phyloP scores from a whole-genome alignment of 2,797 vertebrate species.

The Sternotherus odoratus region DNA sequence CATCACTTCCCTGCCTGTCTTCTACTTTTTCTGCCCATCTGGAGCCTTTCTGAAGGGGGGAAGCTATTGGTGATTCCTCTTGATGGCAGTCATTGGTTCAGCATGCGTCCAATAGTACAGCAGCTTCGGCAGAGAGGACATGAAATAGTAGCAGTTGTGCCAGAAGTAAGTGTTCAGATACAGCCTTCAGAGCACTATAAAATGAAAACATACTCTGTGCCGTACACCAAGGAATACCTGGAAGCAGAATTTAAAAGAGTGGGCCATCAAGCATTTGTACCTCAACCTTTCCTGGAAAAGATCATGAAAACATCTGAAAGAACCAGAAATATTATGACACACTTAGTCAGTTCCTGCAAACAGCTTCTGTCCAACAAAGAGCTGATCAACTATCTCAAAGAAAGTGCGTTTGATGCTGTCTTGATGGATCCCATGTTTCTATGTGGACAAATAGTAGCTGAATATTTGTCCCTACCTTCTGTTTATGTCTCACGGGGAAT shows the following conservation, averaged over 20 bases:
- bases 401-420: slow-evolving; percentile 66
- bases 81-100: slow-evolving; percentile 92
- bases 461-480: slow-evolving; percentile 74
- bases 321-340: slow-evolving; percentile 33
- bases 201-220: slow-evolving; percentile 78
- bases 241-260: slow-evolving; percentile 25
- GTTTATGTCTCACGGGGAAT: slow-evolving; percentile 65
- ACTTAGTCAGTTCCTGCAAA: slow-evolving; percentile 71
- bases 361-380: slow-evolving; percentile 59
- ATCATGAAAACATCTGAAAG: slow-evolving; percentile 21
- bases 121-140: slow-evolving; percentile 86
- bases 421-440: slow-evolving; percentile 73
- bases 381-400: slow-evolving; percentile 47
- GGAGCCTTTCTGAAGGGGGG: slow-evolving; percentile 44
- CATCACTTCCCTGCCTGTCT: not conserved
- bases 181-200: slow-evolving; percentile 79
- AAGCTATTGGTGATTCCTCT: slow-evolving; percentile 86
- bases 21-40: slow-evolving; percentile 7
- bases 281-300: slow-evolving; percentile 40
- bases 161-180: slow-evolving; percentile 81
- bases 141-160: slow-evolving; percentile 82
- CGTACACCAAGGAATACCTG: slow-evolving; percentile 75
- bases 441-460: slow-evolving; percentile 71
- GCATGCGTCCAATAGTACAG: slow-evolving; percentile 76
- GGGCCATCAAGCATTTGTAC: slow-evolving; percentile 54